Conservation (phyloP, 2,113 vertebrate genomes). For the Macrotus californicus region DNA sequence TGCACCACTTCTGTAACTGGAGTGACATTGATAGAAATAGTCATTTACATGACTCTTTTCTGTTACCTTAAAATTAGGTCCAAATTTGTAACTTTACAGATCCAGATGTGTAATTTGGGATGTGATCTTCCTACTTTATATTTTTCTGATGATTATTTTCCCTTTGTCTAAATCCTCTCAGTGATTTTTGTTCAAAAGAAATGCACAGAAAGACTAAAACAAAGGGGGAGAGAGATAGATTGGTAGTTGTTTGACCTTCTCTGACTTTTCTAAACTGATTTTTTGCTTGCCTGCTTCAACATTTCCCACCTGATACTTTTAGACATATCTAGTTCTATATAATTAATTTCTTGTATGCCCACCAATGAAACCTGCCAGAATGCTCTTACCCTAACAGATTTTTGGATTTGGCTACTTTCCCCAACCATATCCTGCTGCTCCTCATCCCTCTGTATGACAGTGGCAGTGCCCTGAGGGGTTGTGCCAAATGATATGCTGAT, state of each 20-base stretch:
- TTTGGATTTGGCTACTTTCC: background rate
- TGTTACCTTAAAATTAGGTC: background rate
- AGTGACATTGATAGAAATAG: background rate
- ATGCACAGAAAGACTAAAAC: background rate
- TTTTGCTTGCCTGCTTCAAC: background rate
- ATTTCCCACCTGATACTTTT: background rate
- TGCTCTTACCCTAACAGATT: background rate
- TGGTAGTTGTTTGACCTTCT: background rate
- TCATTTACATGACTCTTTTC: background rate
- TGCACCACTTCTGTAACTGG: background rate
- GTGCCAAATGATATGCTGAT: background rate
- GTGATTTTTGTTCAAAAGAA: background rate
- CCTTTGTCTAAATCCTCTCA: background rate
- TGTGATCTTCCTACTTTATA: background rate
- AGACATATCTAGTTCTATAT: slow-evolving; percentile 21
- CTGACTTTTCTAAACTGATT: background rate
- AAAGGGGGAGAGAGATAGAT: background rate
- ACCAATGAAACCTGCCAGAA: background rate
- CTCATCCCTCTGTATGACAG: background rate
- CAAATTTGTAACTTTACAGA: background rate
- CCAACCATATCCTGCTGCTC: background rate
- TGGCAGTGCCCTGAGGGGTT: background rate
- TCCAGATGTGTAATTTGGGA: background rate
- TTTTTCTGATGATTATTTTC: background rate
- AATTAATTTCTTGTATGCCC: slow-evolving; percentile 20